Base-by-base conservation (phyloP, 2,797 vertebrate genomes). In the Pogoniulus pusillus region DNA sequence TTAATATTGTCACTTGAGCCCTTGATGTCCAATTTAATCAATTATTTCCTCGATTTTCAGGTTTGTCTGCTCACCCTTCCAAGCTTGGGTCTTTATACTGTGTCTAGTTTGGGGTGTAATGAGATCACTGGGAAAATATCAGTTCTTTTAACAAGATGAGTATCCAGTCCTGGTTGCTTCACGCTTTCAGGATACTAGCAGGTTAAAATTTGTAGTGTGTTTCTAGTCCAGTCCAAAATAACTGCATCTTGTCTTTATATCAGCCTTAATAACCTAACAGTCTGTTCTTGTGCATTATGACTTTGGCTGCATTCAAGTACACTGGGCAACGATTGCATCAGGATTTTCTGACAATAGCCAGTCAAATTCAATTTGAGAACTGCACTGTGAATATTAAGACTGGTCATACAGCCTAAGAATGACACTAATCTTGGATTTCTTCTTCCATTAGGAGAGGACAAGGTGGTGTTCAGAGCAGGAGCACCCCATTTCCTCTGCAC, bases 401-500 rank as follows among this genome's bases (percentile, higher is more conserved):
- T 7, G 55, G 27, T 16, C 7, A 22, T n/a, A 8, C 12, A 66
- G 16, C 63, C 19, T 73, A 63, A 82, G 55, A 54, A 41, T 81
- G 15, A 73, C 13, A 43, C 2, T 15, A n/a, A 35, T 32, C 13
- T 24, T 53, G 14, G 2, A 6, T 43, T 63, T 79, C 35, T 55
- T 2, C 9, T 47, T 3, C 37, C 4, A 0, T 47, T 51, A 72
- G 14, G 23, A 68, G 23, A 71, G 18, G 19, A 70, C 2, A 5
- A 78, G 37, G 16, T 6, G 19, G 3, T 65, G 7, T 54, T 78
- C 55, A 74, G 37, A 82, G 12, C 12, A 84, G 30, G 37, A 83
- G 5, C 1, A 1, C 7, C 5, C 10, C 9, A 43, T 72, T 70
- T 65, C 14, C 18, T 83, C 20, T 0, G 0, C 4, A 55, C 8